Percentiles rank a stretch among this genome's conserved stretches.
phyloP scores from a whole-genome alignment of 2,888 invertebrate species.

The Ochlodes sylvanus region DNA sequence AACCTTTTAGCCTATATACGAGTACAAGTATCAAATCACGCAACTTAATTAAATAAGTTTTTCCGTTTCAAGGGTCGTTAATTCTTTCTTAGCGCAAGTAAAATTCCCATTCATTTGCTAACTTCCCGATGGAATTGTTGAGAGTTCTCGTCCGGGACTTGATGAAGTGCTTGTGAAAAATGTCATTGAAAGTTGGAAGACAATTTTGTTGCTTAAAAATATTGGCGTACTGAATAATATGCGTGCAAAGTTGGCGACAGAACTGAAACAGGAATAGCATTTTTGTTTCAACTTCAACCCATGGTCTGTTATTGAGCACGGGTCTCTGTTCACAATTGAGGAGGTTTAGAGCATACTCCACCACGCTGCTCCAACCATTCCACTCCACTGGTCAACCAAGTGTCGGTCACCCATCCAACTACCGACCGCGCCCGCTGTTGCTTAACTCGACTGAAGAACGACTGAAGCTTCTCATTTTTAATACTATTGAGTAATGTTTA shows the following conservation, averaged over 20 bases:
- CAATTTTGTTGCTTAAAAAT: conserved; percentile 1
- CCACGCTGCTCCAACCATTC: too few species aligned
- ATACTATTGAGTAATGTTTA: too few species aligned
- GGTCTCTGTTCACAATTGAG: too few species aligned
- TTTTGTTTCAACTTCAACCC: too few species aligned
- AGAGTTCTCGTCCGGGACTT: conserved; percentile 10
- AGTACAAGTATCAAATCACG: background rate
- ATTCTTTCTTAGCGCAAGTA: conserved; percentile 25
- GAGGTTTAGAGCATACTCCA: too few species aligned
- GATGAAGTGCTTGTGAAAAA: conserved; percentile 23
- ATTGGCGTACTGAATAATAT: background rate
- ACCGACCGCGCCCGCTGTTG: too few species aligned
- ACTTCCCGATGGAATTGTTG: conserved; percentile 21
- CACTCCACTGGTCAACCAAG: too few species aligned
- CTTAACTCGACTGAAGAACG: too few species aligned
- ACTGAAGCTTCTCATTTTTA: too few species aligned
- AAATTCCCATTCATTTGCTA: conserved; percentile 19
- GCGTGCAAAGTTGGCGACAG: background rate
- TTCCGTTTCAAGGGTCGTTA: conserved; percentile 18
- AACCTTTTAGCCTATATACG: background rate
- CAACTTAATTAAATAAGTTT: conserved; percentile 20
- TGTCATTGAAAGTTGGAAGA: conserved; percentile 15
- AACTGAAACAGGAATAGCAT: too few species aligned
- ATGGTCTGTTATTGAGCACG: too few species aligned
- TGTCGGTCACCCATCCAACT: too few species aligned